Percentiles rank a stretch among this genome's conserved stretches.
Conservation (phyloP, 2,797 vertebrate genomes). For the Neopelma chrysocephalum region DNA sequence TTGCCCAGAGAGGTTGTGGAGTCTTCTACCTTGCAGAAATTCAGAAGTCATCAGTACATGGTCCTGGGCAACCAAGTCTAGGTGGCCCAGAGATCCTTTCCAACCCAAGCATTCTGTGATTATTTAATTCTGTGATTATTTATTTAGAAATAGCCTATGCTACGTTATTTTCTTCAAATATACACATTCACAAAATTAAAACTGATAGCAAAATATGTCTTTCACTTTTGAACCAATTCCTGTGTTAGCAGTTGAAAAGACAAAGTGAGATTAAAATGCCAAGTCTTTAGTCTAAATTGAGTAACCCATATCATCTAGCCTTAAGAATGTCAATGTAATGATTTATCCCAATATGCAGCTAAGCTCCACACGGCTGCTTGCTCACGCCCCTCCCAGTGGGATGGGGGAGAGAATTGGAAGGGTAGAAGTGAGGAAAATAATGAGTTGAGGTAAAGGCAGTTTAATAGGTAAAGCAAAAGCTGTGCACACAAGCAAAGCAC, state of each 20-base stretch:
- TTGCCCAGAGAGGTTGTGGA: background rate
- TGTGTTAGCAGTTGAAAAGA: background rate
- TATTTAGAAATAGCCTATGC: background rate
- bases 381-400: background rate
- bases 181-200: background rate
- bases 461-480: background rate
- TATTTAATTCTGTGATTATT: background rate
- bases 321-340: background rate
- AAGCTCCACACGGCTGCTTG: background rate
- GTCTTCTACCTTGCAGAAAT: background rate
- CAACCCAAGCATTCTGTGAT: background rate
- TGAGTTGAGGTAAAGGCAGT: background rate
- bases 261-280: background rate
- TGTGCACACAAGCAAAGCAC: background rate
- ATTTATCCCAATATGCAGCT: background rate
- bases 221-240: background rate
- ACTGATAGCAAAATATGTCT: background rate
- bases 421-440: background rate
- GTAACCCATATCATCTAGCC: background rate
- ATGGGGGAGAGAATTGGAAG: background rate
- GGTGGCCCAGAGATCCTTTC: background rate
- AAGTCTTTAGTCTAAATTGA: background rate
- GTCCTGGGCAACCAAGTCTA: background rate
- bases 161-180: background rate
- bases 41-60: background rate